Conservation (phyloP, 2,888 invertebrate species). For the Patella caerulea region DNA sequence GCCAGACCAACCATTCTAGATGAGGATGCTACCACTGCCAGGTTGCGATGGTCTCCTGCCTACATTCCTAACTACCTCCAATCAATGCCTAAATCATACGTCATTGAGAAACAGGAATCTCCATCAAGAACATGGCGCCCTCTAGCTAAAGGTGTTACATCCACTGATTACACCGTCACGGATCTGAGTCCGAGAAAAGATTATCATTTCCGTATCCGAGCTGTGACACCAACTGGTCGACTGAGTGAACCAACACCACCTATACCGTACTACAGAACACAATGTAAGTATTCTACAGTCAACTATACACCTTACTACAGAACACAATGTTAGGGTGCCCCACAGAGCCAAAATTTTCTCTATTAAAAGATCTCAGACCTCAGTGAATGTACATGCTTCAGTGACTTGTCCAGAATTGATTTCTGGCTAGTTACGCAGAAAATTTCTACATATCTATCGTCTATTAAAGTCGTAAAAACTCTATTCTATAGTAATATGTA, state of each 20-base stretch:
- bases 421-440: too few species aligned
- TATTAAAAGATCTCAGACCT: too few species aligned
- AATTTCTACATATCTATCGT: too few species aligned
- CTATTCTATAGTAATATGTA: too few species aligned
- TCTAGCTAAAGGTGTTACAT: constrained; percentile 50
- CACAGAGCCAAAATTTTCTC: too few species aligned
- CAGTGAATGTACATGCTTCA: too few species aligned
- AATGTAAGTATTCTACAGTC: constrained; percentile 40
- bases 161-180: constrained; percentile 53
- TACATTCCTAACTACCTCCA: constrained; percentile 46
- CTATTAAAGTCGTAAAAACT: too few species aligned
- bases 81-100: constrained; percentile 25
- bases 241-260: constrained; percentile 96
- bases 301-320: constrained; percentile 1
- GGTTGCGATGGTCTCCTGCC: constrained; percentile 60
- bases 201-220: constrained; percentile 94
- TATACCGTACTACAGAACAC: constrained; percentile 54
- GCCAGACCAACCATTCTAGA: constrained; percentile 56
- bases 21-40: constrained; percentile 52
- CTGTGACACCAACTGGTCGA: constrained; percentile 88
- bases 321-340: background rate
- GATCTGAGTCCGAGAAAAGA: constrained; percentile 89
- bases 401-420: too few species aligned
- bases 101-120: constrained; percentile 52
- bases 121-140: constrained; percentile 51